Evolutionary conservation across 1,140 invertebrate genomes (phyloP).

Genomic region (Dreissena polymorpha): DNA sequence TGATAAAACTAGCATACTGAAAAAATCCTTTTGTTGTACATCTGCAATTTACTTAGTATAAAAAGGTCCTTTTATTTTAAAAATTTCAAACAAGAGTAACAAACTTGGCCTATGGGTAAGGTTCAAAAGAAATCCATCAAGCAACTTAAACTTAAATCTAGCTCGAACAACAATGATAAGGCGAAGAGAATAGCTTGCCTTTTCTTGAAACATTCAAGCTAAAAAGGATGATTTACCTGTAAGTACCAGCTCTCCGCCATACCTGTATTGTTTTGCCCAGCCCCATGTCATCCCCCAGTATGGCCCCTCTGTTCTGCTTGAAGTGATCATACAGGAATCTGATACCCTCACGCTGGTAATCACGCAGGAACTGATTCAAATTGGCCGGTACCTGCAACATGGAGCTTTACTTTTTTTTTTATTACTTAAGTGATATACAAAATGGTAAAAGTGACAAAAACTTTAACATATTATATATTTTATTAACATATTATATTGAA

Average conservation of each 20-base stretch:
- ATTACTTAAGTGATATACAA: background rate
- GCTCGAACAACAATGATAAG: too few species aligned
- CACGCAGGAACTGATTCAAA: conserved; percentile 76
- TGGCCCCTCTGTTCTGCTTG: conserved; percentile 65
- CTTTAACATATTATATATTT: background rate
- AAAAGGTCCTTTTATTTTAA: too few species aligned
- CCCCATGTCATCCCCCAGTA: conserved; percentile 78
- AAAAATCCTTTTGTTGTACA: too few species aligned
- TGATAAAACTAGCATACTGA: too few species aligned
- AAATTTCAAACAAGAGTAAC: too few species aligned
- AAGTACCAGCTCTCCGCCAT: background rate
- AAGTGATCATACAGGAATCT: conserved; percentile 76
- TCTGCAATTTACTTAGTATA: too few species aligned
- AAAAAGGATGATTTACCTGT: too few species aligned
- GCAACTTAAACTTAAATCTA: too few species aligned
- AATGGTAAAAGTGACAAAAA: background rate
- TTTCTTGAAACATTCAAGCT: too few species aligned
- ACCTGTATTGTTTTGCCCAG: conserved; percentile 79
- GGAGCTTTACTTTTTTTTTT: background rate
- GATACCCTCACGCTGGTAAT: conserved; percentile 77
- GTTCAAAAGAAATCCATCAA: too few species aligned
- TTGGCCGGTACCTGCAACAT: conserved; percentile 69
- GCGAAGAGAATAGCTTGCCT: too few species aligned
- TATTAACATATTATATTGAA: background rate
- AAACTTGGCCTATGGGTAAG: too few species aligned